These are phyloP conservation scores for Battus philenor DNA, from an alignment of 1,140 invertebrate species.

Conservation along the genomic window DNA sequence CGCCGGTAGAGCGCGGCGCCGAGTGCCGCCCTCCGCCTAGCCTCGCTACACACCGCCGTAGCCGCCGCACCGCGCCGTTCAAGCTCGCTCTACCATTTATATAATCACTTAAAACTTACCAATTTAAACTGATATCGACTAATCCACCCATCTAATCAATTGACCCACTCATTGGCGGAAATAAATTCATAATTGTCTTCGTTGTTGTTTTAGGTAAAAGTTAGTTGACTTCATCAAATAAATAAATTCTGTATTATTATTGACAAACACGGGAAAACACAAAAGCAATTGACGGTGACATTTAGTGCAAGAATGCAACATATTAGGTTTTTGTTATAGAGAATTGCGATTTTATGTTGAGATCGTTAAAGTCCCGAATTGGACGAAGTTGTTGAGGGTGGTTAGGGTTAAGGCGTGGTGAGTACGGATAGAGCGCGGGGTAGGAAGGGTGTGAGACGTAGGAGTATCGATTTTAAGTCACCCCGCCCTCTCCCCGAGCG, in stretches of 20 bases:
- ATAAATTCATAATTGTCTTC: too few species aligned
- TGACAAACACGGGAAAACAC: slow-evolving; percentile 33
- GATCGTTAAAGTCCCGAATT: slow-evolving; percentile 59
- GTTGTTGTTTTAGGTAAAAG: too few species aligned
- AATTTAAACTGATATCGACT: slow-evolving; percentile 17
- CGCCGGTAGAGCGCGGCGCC: slow-evolving; percentile 65
- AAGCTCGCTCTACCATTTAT: slow-evolving; percentile 32
- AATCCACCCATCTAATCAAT: too few species aligned
- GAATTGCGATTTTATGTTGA: slow-evolving; percentile 53
- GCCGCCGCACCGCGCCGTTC: slow-evolving; percentile 24
- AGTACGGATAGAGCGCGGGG: slow-evolving; percentile 43
- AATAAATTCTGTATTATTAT: slow-evolving; percentile 22
- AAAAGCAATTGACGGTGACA: slow-evolving; percentile 22
- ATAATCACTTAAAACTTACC: slow-evolving; percentile 39
- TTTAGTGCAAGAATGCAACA: not conserved
- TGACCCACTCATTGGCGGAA: too few species aligned
- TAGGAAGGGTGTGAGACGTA: slow-evolving; percentile 56
- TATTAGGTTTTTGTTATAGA: slow-evolving; percentile 14
- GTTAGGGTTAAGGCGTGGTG: slow-evolving; percentile 63
- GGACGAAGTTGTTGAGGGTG: slow-evolving; percentile 60
- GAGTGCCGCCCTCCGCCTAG: slow-evolving; percentile 65
- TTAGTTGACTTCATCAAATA: slow-evolving; percentile 11
- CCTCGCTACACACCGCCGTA: slow-evolving; percentile 28
- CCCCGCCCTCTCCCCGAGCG: slow-evolving; percentile 62
- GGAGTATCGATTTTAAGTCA: slow-evolving; percentile 70